Conservation (phyloP, 1,140 invertebrate species). For the Zaprionus lachaisei region DNA sequence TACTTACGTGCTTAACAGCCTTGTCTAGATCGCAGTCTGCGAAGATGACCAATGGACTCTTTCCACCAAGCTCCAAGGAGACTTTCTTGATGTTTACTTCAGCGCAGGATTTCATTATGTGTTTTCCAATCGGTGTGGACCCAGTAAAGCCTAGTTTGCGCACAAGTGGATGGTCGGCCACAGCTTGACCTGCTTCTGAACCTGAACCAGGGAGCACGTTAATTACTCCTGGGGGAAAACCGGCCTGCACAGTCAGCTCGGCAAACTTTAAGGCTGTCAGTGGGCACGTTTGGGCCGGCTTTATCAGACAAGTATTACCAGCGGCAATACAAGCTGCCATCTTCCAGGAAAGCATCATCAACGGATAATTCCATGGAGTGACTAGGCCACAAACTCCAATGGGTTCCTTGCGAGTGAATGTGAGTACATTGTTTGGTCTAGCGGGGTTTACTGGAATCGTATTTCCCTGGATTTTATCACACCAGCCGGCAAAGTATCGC, state of each 20-base stretch:
- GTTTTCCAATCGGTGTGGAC: constrained; percentile 92
- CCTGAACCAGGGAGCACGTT: constrained; percentile 95
- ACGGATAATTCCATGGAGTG: constrained; percentile 99
- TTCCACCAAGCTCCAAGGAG: constrained; percentile 96
- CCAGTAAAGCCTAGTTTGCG: constrained; percentile 98
- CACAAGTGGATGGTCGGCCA: constrained; percentile 93
- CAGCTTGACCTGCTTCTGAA: constrained; percentile 91
- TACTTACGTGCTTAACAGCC: constrained; percentile 92
- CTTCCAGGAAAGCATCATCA: constrained; percentile 99
- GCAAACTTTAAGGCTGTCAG: constrained; percentile 97
- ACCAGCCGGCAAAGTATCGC: constrained; percentile 97
- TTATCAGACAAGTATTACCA: constrained; percentile 97
- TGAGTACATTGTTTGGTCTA: constrained; percentile 92
- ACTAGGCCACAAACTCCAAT: constrained; percentile 97
- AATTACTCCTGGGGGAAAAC: constrained; percentile 97
- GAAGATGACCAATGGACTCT: constrained; percentile 97
- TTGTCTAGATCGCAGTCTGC: constrained; percentile 96
- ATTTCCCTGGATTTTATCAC: constrained; percentile 96
- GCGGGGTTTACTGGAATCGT: constrained; percentile 96
- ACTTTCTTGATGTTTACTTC: constrained; percentile 96
- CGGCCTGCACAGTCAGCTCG: constrained; percentile 93
- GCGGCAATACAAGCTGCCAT: constrained; percentile 97
- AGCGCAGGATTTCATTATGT: constrained; percentile 95
- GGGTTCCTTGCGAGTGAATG: constrained; percentile 95
- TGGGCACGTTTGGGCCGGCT: constrained; percentile 96